These are phyloP conservation scores for Pteromalus puparum DNA, from an alignment of 1,140 invertebrate genomes.

Conservation along the genomic window DNA sequence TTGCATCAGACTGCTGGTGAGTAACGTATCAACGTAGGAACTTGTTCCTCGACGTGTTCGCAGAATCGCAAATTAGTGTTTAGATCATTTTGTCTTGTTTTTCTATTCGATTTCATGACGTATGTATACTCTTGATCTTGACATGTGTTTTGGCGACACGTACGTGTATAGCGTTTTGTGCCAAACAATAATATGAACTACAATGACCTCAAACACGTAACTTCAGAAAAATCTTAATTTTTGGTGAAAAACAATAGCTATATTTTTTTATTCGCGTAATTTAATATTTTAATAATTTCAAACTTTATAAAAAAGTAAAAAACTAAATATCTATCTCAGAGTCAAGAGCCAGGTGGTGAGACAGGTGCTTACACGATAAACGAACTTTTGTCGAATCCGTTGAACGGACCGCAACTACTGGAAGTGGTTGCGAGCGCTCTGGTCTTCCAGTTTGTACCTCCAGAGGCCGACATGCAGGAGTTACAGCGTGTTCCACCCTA, in stretches of 20 bases:
- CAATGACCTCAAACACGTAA: no score
- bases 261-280: neutral
- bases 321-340: slow-evolving; percentile 73
- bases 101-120: neutral
- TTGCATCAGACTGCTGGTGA: slow-evolving; percentile 85
- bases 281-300: neutral
- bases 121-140: no score
- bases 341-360: slow-evolving; percentile 83
- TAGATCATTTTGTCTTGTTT: neutral
- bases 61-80: neutral
- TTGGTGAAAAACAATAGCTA: no score
- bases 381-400: slow-evolving; percentile 80
- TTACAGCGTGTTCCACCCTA: slow-evolving; percentile 82
- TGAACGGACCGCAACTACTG: slow-evolving; percentile 82
- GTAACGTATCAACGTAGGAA: slow-evolving; percentile 55
- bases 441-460: slow-evolving; percentile 91
- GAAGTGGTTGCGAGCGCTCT: slow-evolving; percentile 89
- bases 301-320: neutral
- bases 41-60: slow-evolving; percentile 18
- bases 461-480: slow-evolving; percentile 73
- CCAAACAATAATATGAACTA: no score
- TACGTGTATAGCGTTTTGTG: no score
- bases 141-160: no score
- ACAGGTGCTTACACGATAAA: slow-evolving; percentile 79
- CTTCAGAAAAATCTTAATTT: no score